These are phyloP conservation scores for Amphipoea oculea DNA, from an alignment of 2,888 invertebrate genomes.

Conservation along the genomic window DNA sequence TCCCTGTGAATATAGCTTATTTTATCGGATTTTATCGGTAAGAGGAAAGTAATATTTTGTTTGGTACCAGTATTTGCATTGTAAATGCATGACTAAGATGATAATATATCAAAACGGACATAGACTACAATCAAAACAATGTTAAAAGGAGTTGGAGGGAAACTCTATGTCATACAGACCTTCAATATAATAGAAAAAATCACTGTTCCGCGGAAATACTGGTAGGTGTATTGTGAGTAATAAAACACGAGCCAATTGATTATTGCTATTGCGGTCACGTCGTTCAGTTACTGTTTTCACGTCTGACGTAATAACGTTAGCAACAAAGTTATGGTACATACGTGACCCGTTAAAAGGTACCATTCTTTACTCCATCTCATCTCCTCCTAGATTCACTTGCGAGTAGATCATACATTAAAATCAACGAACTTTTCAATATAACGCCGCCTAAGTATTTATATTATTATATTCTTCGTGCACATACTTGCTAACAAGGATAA, in stretches of 20 bases:
- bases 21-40: slow-evolving; percentile 5
- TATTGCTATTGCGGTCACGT: slow-evolving; percentile 90
- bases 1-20: slow-evolving; percentile 5
- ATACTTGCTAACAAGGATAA: background rate
- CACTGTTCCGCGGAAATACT: slow-evolving; percentile 73
- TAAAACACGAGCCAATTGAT: slow-evolving; percentile 88
- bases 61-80: background rate
- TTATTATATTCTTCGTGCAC: background rate
- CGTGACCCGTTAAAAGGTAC: slow-evolving; percentile 83
- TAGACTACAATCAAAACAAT: background rate
- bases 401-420: slow-evolving; percentile 52
- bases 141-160: background rate
- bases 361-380: slow-evolving; percentile 73
- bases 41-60: slow-evolving; percentile 11
- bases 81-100: background rate
- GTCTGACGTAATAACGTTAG: slow-evolving; percentile 89
- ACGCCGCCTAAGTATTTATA: background rate
- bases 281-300: slow-evolving; percentile 89
- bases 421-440: slow-evolving; percentile 34
- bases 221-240: slow-evolving; percentile 76
- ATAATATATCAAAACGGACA: background rate
- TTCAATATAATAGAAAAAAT: slow-evolving; percentile 67
- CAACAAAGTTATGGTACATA: slow-evolving; percentile 88
- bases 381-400: slow-evolving; percentile 59
- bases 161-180: background rate